These are phyloP conservation scores for Saguinus midas DNA, from an alignment of 2,113 vertebrate species.

Conservation along the genomic window DNA sequence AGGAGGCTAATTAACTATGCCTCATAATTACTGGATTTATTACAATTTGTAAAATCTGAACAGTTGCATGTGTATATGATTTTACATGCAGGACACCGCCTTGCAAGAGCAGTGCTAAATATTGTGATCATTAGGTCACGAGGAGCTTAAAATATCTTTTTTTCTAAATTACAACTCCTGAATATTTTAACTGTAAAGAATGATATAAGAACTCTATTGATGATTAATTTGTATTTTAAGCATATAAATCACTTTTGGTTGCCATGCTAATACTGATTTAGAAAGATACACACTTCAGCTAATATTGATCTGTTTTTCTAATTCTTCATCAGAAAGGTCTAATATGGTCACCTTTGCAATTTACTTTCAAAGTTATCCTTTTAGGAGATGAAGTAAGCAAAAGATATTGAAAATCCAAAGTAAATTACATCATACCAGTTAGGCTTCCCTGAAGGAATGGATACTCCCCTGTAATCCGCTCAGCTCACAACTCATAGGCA, in stretches of 20 bases:
- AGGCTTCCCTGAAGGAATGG: constrained; percentile 83
- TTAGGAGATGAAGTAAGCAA: constrained; percentile 81
- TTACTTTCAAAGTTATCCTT: constrained; percentile 82
- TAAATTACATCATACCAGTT: constrained; percentile 82
- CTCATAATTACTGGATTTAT: constrained; percentile 24
- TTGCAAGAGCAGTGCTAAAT: not conserved
- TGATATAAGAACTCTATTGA: constrained; percentile 45
- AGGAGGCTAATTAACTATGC: not conserved
- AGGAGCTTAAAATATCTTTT: not conserved
- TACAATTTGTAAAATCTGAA: constrained; percentile 17
- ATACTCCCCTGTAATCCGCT: constrained; percentile 85
- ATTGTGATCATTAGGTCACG: not conserved
- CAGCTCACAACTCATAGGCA: constrained; percentile 85
- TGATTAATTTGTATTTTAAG: constrained; percentile 75
- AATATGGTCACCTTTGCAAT: constrained; percentile 79
- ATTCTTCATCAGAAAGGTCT: constrained; percentile 81
- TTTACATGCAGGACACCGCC: not conserved
- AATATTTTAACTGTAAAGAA: constrained; percentile 60
- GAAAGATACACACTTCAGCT: constrained; percentile 78
- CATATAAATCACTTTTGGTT: constrained; percentile 76
- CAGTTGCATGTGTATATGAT: not conserved
- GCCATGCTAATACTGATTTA: constrained; percentile 79
- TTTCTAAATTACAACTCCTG: constrained; percentile 16
- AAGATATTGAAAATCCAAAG: constrained; percentile 82
- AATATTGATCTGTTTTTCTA: constrained; percentile 83